Percentiles rank a stretch among this genome's conserved stretches.
These are phyloP conservation scores for Eulithis prunata DNA, from an alignment of 2,888 invertebrate genomes.

Conservation along the genomic window DNA sequence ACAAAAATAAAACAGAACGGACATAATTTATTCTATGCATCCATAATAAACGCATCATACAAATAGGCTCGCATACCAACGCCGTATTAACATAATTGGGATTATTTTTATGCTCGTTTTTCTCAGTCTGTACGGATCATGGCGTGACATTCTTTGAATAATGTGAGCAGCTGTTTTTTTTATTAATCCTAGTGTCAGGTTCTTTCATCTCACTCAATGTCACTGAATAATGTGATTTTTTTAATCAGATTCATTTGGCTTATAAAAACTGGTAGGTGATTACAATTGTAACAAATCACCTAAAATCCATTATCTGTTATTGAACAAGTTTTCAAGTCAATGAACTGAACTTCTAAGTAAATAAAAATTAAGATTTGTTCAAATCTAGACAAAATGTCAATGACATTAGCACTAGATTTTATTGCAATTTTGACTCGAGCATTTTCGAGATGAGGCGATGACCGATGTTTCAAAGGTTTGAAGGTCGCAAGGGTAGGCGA, in stretches of 20 bases:
- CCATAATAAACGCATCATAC: conserved; percentile 39
- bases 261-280: neutral
- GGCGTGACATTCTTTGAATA: conserved; percentile 35
- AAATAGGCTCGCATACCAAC: conserved; percentile 51
- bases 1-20: conserved; percentile 34
- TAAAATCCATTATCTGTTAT: neutral
- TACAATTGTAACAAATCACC: neutral
- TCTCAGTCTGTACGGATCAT: conserved; percentile 29
- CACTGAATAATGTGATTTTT: neutral
- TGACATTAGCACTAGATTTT: conserved; percentile 10
- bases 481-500: conserved; percentile 38
- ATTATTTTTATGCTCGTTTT: conserved; percentile 42
- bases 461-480: conserved; percentile 22
- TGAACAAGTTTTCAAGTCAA: neutral
- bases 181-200: neutral
- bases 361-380: neutral
- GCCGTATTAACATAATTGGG: conserved; percentile 59
- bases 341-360: neutral
- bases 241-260: neutral
- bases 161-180: conserved; percentile 18
- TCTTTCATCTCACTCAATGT: conserved; percentile 1
- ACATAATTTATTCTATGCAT: conserved; percentile 44
- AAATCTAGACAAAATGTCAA: conserved; percentile 3
- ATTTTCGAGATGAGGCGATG: conserved; percentile 25
- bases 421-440: conserved; percentile 23